Evolutionary conservation across 2,888 invertebrate genomes (phyloP).

Genomic region (Operophtera brumata): DNA sequence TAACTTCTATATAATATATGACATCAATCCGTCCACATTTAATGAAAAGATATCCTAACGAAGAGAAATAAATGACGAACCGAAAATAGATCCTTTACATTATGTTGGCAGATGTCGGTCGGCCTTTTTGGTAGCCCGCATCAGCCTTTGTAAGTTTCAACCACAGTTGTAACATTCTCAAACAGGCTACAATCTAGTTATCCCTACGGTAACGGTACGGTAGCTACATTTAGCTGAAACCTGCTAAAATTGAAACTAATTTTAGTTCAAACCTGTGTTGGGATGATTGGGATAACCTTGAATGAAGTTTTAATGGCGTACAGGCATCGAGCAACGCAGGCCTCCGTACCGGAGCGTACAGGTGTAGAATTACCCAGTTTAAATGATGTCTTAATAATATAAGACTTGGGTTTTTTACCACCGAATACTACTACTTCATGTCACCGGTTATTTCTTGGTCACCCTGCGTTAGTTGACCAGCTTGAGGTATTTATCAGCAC

Average conservation of each 20-base stretch:
- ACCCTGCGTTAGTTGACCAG: no score
- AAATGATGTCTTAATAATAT: no score
- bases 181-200: neutral
- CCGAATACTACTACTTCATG: no score
- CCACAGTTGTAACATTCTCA: conserved; percentile 5
- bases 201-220: conserved; percentile 2
- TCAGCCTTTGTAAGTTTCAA: conserved; percentile 19
- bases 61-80: conserved; percentile 10
- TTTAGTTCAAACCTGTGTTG: neutral
- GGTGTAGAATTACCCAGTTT: no score
- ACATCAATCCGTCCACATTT: no score
- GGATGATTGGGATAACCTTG: neutral
- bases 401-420: no score
- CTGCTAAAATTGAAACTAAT: neutral
- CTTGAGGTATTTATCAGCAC: no score
- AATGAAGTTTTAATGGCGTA: no score
- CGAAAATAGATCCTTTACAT: neutral
- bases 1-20: no score
- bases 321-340: no score
- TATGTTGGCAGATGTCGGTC: conserved; percentile 8
- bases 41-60: neutral
- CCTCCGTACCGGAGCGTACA: no score
- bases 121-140: conserved; percentile 13
- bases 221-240: neutral
- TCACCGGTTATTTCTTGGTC: no score